Evolutionary conservation across 2,113 vertebrate species (phyloP).

Genomic region (Heteronetta atricapilla): DNA sequence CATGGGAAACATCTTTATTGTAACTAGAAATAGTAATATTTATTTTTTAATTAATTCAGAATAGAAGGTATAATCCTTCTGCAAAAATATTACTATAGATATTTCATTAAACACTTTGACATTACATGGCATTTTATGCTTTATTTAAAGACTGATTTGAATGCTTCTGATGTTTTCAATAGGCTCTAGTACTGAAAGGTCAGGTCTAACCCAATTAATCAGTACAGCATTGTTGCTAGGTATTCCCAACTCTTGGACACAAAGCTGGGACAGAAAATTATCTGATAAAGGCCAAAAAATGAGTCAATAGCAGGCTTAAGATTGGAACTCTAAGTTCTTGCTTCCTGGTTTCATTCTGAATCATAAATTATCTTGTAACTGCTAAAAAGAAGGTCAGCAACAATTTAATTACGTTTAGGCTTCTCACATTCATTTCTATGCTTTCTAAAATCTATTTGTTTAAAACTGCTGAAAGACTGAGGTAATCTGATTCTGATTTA

Average conservation of each 20-base stretch:
- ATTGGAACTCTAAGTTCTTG: conserved; percentile 21
- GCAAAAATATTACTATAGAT: not conserved
- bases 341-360: conserved; percentile 12
- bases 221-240: not conserved
- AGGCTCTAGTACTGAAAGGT: not conserved
- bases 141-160: not conserved
- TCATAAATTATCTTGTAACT: not conserved
- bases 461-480: not conserved
- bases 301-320: conserved; percentile 6
- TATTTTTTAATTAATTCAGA: not conserved
- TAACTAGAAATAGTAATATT: not conserved
- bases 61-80: not conserved
- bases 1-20: not conserved
- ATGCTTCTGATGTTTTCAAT: not conserved
- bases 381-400: not conserved
- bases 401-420: not conserved
- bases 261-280: not conserved
- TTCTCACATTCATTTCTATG: not conserved
- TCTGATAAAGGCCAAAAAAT: conserved; percentile 32
- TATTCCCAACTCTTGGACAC: not conserved
- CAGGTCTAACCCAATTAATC: not conserved
- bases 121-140: not conserved
- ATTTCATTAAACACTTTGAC: not conserved
- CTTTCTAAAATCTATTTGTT: not conserved
- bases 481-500: not conserved